Conservation (phyloP, 2,113 vertebrate genomes). For the Lutjanus erythropterus region DNA sequence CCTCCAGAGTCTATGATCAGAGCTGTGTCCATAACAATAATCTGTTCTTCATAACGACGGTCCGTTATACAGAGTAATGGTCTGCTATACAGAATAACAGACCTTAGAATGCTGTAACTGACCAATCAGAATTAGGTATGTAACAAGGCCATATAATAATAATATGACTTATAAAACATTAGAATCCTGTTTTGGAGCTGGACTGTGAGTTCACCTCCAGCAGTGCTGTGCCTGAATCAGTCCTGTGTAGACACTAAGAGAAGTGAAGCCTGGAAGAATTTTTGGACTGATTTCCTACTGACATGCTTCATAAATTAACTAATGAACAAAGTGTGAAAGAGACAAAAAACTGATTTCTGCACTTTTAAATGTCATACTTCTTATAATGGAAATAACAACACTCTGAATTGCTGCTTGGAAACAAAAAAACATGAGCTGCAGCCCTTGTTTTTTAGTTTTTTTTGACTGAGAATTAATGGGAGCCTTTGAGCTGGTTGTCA, state of each 20-base stretch:
- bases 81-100: too few relatives aligned
- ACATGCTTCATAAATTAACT: background rate
- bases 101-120: too few relatives aligned
- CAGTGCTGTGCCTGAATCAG: background rate
- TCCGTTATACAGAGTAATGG: too few relatives aligned
- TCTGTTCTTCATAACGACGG: too few relatives aligned
- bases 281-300: background rate
- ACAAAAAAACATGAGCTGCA: background rate
- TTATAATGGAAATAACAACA: background rate
- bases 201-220: background rate
- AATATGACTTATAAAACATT: too few relatives aligned
- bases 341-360: background rate
- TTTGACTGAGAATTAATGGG: background rate
- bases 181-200: background rate
- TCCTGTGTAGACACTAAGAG: background rate
- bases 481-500: background rate
- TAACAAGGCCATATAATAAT: too few relatives aligned
- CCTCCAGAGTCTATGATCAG: too few relatives aligned
- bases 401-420: background rate
- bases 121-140: too few relatives aligned
- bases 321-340: too few relatives aligned
- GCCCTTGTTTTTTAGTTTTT: background rate
- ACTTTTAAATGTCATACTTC: background rate
- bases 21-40: too few relatives aligned
- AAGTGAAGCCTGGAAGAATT: background rate